Conservation (phyloP, 2,888 invertebrate genomes). For the Psylliodes chrysocephalus region DNA sequence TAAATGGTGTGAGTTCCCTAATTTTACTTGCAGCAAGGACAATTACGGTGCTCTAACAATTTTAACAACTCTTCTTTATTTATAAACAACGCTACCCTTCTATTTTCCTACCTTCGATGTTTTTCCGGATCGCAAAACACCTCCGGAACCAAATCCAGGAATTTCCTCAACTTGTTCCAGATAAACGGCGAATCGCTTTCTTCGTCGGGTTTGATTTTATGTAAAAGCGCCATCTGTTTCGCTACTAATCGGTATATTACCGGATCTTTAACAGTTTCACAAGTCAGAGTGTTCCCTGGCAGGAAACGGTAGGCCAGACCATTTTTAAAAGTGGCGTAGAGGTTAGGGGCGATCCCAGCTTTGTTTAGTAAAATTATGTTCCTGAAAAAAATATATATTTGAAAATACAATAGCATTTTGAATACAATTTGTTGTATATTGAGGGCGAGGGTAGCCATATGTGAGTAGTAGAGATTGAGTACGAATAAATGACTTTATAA, state of each 20-base stretch:
- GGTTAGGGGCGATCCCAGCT: slow-evolving; percentile 82
- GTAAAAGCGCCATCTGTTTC: slow-evolving; percentile 84
- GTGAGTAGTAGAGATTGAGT: too few species aligned
- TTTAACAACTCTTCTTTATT: too few species aligned
- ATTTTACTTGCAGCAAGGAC: too few species aligned
- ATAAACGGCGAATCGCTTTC: slow-evolving; percentile 68
- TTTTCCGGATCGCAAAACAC: slow-evolving; percentile 68
- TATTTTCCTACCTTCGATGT: slow-evolving; percentile 25
- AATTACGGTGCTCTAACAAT: too few species aligned
- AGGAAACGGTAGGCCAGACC: slow-evolving; percentile 91
- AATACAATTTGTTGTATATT: too few species aligned
- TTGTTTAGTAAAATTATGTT: slow-evolving; percentile 73
- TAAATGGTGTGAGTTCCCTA: too few species aligned
- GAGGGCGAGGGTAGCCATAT: too few species aligned
- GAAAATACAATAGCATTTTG: too few species aligned
- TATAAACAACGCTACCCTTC: too few species aligned
- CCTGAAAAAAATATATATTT: slow-evolving; percentile 55
- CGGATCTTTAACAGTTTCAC: slow-evolving; percentile 71
- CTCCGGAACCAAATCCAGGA: slow-evolving; percentile 79
- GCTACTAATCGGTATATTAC: slow-evolving; percentile 82
- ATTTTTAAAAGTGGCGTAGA: slow-evolving; percentile 93
- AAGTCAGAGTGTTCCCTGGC: slow-evolving; percentile 81
- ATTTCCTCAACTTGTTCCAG: slow-evolving; percentile 81
- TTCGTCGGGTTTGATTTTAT: slow-evolving; percentile 68
- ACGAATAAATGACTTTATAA: too few species aligned